These are phyloP conservation scores for Aulostomus chinensis DNA, from an alignment of 2,797 vertebrate genomes.

Conservation along the genomic window DNA sequence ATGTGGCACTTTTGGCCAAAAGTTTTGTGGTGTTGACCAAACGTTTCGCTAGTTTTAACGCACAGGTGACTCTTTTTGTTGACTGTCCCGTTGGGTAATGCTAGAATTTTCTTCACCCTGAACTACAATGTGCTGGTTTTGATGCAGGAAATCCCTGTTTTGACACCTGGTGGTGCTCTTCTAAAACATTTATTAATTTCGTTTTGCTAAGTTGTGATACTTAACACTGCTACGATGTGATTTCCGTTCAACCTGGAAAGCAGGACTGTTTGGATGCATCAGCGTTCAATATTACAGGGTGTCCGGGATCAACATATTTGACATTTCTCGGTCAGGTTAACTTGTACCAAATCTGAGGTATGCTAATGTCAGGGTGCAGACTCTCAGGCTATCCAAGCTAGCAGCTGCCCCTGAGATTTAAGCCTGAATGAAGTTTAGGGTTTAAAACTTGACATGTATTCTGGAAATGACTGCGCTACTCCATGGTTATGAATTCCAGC, in stretches of 20 bases:
- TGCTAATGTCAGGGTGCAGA: background rate
- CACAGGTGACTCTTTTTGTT: background rate
- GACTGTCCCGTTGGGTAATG: background rate
- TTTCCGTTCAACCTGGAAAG: too few relatives aligned
- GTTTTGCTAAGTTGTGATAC: background rate
- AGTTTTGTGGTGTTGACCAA: conserved; percentile 24
- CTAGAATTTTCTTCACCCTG: too few relatives aligned
- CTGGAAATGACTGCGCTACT: background rate
- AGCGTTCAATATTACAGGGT: too few relatives aligned
- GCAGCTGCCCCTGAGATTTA: background rate
- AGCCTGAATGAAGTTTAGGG: background rate
- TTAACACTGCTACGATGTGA: too few relatives aligned
- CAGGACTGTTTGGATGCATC: too few relatives aligned
- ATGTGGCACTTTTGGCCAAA: conserved; percentile 23
- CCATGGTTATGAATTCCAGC: background rate
- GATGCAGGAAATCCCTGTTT: background rate
- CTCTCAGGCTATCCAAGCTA: background rate
- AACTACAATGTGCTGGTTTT: background rate
- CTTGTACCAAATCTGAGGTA: too few relatives aligned
- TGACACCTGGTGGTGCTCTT: background rate
- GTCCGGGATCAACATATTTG: too few relatives aligned
- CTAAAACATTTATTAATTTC: background rate
- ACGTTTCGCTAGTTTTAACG: background rate
- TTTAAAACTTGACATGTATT: background rate
- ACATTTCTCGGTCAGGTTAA: background rate